Conservation (phyloP, 2,113 vertebrate genomes). For the Lepus timidus region DNA sequence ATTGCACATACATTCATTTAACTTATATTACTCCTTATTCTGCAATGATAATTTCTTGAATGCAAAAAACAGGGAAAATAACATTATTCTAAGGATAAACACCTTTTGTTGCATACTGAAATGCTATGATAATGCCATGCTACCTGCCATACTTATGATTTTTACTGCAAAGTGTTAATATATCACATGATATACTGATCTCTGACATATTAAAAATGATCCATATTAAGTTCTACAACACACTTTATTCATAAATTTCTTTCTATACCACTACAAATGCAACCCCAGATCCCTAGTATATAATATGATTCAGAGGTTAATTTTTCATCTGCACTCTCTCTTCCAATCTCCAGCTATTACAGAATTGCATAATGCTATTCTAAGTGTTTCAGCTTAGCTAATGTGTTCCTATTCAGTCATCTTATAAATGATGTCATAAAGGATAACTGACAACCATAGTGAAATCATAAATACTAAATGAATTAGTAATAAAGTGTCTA, state of each 20-base stretch:
- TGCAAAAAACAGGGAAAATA: not conserved
- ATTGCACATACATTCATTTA: constrained; percentile 2
- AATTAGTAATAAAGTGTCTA: constrained; percentile 65
- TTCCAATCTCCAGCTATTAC: constrained; percentile 57
- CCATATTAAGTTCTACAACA: not conserved
- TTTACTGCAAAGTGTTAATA: not conserved
- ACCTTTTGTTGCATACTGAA: not conserved
- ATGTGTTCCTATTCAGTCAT: constrained; percentile 54
- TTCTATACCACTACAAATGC: not conserved
- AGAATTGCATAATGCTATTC: constrained; percentile 59
- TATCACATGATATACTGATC: not conserved
- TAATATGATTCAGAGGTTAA: constrained; percentile 59
- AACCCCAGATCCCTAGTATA: constrained; percentile 16
- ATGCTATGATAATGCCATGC: not conserved
- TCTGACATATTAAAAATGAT: constrained; percentile 46
- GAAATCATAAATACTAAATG: constrained; percentile 64
- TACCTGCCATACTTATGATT: constrained; percentile 9
- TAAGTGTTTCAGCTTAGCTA: constrained; percentile 61
- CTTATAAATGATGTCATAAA: constrained; percentile 69
- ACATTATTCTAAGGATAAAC: not conserved
- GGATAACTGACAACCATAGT: constrained; percentile 52
- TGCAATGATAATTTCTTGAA: constrained; percentile 30
- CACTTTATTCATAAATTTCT: constrained; percentile 38
- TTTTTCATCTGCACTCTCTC: constrained; percentile 15
- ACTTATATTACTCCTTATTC: constrained; percentile 7